Conservation (phyloP, 2,888 invertebrate genomes). For the Uloborus plumipes region DNA sequence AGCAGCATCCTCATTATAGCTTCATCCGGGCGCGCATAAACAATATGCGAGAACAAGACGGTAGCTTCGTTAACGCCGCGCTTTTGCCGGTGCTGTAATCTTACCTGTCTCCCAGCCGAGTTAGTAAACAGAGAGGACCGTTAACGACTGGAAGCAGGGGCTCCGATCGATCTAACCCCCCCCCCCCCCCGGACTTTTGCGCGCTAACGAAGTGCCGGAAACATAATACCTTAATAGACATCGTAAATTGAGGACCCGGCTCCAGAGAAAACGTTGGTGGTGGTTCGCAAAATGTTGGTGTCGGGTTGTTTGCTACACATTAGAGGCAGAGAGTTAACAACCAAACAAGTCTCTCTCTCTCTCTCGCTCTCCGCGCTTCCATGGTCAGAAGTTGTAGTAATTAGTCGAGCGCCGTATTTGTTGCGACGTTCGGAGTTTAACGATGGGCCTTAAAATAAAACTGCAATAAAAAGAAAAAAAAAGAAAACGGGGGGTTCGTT, state of each 20-base stretch:
- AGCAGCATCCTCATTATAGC: conserved; percentile 41
- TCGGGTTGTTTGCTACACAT: conserved; percentile 61
- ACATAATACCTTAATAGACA: conserved; percentile 63
- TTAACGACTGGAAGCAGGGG: conserved; percentile 29
- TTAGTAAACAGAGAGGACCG: conserved; percentile 61
- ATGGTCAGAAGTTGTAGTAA: conserved; percentile 22
- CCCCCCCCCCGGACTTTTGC: no score
- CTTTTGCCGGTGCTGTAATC: conserved; percentile 45
- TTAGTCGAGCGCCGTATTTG: conserved; percentile 56
- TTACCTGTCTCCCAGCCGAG: conserved; percentile 53
- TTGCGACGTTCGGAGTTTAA: conserved; percentile 40
- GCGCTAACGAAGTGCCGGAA: conserved; percentile 59
- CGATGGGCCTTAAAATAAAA: conserved; percentile 11
- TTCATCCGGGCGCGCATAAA: conserved; percentile 38
- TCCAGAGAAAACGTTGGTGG: conserved; percentile 32
- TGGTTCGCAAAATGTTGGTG: conserved; percentile 56
- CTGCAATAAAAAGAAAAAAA: conserved; percentile 1
- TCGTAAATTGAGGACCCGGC: conserved; percentile 62
- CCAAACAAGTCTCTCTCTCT: conserved; percentile 39
- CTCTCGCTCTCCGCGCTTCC: neutral
- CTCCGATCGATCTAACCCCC: neutral
- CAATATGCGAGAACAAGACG: conserved; percentile 25
- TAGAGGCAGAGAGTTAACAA: conserved; percentile 55
- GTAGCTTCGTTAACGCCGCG: conserved; percentile 52
- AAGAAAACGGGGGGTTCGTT: conserved; percentile 11